Conservation (phyloP, 2,888 invertebrate species). For the Dexiosoma caninum region DNA sequence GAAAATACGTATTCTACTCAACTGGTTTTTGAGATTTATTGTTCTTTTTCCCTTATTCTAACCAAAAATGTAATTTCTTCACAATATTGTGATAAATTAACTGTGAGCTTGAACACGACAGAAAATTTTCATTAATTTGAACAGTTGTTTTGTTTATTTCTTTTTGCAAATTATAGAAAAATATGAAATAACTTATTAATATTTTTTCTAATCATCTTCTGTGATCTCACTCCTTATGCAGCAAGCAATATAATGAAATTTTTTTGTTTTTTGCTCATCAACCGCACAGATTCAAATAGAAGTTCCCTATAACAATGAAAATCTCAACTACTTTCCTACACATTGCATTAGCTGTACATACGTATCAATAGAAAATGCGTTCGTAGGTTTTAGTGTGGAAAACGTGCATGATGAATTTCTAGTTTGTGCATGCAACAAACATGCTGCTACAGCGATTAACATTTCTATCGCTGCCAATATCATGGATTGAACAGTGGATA, state of each 20-base stretch:
- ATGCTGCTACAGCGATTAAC: background rate
- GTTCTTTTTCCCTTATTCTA: too few species aligned
- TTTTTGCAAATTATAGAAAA: too few species aligned
- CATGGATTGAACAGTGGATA: background rate
- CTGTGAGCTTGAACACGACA: too few species aligned
- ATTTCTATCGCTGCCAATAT: background rate
- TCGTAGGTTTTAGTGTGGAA: background rate
- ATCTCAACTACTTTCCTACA: conserved; percentile 23
- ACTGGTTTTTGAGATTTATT: too few species aligned
- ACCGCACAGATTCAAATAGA: background rate
- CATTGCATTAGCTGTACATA: background rate
- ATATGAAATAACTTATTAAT: too few species aligned
- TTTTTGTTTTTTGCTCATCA: conserved; percentile 3
- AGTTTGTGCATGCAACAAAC: conserved; percentile 7
- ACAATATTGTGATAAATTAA: too few species aligned
- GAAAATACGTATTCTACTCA: too few species aligned
- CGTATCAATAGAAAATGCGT: background rate
- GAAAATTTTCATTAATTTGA: too few species aligned
- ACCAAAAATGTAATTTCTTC: too few species aligned
- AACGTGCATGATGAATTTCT: conserved; percentile 9
- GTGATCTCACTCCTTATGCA: background rate
- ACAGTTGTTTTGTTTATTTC: too few species aligned
- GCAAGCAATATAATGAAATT: background rate
- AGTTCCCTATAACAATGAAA: conserved; percentile 18
- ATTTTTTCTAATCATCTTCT: too few species aligned